Evolutionary conservation across 1,140 invertebrate genomes (phyloP), one percentile per base, ranked within the genome.

Genomic region (Halictus rubicundus): DNA sequence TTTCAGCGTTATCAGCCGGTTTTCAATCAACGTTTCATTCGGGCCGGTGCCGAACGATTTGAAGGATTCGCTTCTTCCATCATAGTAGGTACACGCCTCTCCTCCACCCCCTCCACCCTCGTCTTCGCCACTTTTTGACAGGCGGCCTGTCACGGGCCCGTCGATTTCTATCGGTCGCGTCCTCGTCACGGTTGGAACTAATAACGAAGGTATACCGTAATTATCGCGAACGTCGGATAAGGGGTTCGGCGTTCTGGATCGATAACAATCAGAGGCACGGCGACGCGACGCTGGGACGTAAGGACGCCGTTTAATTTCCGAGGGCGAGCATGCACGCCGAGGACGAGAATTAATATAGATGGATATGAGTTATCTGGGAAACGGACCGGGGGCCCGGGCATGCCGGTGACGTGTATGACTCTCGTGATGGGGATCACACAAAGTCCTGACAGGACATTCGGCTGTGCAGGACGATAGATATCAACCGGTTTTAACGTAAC

Each of bases 371-470:
- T 89, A 89, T 89, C 85, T 86, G 86, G 79, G 83, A 82, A 83
- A 83, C 83, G 63, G 70, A 65, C 81, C 81, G 71, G 69, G 59
- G 78, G 1, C 59, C 84, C 78, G 83, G 84, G 87, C 74, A 87
- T 91, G 91, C 83, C 84, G 81, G 61, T 92, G 91, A 92, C 91
- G 86, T 92, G 90, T 91, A 92, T 91, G 88, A 89, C 89, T 91
- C 89, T 88, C 81, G 79, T 89, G 87, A 89, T 88, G 87, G 89
- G 88, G 83, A 88, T 89, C 86, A 87, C 86, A 87, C 87, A 81
- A 81, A 85, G 85, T 87, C 87, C 86, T 90, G 90, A 91, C 90
- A 90, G 90, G 86, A 90, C 87, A 89, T 91, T 89, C 85, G 88
- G 83, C 82, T 78, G 69, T 76, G 65, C 80, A 88, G 83, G 80